phyloP scores from a whole-genome alignment of 2,888 invertebrate species.

The Apotomis turbidana region DNA sequence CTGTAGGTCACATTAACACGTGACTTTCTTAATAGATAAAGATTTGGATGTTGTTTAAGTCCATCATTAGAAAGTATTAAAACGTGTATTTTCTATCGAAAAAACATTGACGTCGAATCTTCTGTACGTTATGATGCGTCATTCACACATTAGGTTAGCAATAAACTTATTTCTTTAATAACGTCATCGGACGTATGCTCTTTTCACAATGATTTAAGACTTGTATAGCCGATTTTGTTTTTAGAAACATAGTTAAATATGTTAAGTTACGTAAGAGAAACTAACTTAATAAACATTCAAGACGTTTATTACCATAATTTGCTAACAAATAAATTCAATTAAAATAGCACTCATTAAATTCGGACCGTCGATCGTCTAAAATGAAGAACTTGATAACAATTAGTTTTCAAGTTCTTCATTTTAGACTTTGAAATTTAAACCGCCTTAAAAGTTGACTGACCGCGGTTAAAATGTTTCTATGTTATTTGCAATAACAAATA shows the following conservation, averaged over 20 bases:
- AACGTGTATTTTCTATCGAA: not conserved
- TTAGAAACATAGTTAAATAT: too few relatives aligned
- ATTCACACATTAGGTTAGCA: conserved; percentile 5
- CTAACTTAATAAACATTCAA: too few relatives aligned
- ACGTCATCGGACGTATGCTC: not conserved
- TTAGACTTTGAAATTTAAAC: too few relatives aligned
- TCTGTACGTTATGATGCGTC: not conserved
- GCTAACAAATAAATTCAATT: too few relatives aligned
- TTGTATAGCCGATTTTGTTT: too few relatives aligned
- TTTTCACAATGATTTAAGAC: too few relatives aligned
- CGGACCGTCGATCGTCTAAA: too few relatives aligned
- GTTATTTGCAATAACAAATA: not conserved
- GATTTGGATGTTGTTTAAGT: not conserved
- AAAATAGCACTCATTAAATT: too few relatives aligned
- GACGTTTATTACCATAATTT: too few relatives aligned
- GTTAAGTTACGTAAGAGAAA: too few relatives aligned
- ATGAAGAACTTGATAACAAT: too few relatives aligned
- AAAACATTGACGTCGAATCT: not conserved
- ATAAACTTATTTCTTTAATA: conserved; percentile 1
- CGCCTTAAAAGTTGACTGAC: not conserved
- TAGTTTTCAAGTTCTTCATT: too few relatives aligned
- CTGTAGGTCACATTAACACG: not conserved
- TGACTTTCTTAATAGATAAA: not conserved
- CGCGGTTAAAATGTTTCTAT: not conserved
- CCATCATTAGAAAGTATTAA: not conserved